Percentiles rank a stretch among this genome's conserved stretches.
These are phyloP conservation scores for Gasteruption jaculator DNA, from an alignment of 2,888 invertebrate genomes.

Conservation along the genomic window DNA sequence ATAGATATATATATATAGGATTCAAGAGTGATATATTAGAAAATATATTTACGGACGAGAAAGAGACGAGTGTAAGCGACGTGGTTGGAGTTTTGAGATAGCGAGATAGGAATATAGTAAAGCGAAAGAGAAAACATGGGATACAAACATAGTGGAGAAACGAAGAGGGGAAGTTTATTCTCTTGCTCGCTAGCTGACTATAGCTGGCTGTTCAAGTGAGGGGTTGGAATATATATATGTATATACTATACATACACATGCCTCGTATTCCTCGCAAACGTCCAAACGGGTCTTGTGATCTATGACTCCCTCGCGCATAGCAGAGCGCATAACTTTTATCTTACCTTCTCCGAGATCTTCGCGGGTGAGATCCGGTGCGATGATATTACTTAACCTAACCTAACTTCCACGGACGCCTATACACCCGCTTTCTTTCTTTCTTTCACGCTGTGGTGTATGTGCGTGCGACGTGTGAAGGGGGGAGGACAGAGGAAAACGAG, in stretches of 20 bases:
- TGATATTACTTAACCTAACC: conserved; percentile 37
- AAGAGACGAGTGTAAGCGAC: conserved; percentile 18
- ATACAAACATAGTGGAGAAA: conserved; percentile 28
- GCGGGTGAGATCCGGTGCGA: conserved; percentile 33
- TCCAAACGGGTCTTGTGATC: conserved; percentile 48
- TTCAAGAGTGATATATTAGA: conserved; percentile 25
- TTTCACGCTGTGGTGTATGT: too few relatives aligned
- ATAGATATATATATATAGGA: conserved; percentile 2
- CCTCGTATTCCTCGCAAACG: conserved; percentile 48
- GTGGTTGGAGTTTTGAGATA: conserved; percentile 39
- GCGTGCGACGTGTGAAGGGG: not conserved
- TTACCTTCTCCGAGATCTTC: conserved; percentile 36
- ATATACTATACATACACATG: conserved; percentile 15
- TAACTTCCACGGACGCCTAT: too few relatives aligned
- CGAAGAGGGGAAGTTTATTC: conserved; percentile 28
- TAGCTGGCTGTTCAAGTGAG: too few relatives aligned
- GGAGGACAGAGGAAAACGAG: conserved; percentile 24
- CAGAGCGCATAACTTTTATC: conserved; percentile 49
- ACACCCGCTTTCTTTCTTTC: too few relatives aligned
- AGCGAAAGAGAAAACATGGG: conserved; percentile 23
- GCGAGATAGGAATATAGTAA: conserved; percentile 39
- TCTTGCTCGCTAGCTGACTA: too few relatives aligned
- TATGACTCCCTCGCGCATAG: conserved; percentile 51
- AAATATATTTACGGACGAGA: conserved; percentile 23
- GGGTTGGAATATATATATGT: too few relatives aligned